phyloP scores from a whole-genome alignment of 2,113 vertebrate genomes.

The Oncorhynchus tshawytscha region DNA sequence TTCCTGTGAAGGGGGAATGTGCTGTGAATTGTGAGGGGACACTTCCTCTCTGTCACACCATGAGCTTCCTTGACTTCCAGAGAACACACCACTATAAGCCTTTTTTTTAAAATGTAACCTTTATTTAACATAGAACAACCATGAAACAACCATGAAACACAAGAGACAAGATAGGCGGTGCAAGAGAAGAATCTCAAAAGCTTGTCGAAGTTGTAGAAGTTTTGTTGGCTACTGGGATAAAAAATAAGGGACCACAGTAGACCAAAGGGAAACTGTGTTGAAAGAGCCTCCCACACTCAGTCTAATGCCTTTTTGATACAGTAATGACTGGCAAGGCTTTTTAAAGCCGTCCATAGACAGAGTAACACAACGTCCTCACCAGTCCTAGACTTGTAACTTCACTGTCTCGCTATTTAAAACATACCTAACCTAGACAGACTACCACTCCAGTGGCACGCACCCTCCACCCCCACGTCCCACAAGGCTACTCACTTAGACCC shows the following conservation, averaged over 20 bases:
- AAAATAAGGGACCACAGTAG: neutral
- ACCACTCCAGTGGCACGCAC: conserved; percentile 42
- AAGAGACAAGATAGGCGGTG: neutral
- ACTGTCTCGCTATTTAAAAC: conserved; percentile 46
- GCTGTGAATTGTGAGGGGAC: no score
- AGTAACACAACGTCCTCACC: conserved; percentile 27
- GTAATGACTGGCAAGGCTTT: conserved; percentile 35
- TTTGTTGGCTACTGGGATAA: neutral
- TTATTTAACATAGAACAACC: no score
- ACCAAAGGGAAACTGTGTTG: neutral
- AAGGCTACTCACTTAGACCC: conserved; percentile 48
- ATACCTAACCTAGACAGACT: conserved; percentile 52
- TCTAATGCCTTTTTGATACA: conserved; percentile 32
- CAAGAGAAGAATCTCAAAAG: neutral
- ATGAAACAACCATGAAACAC: neutral
- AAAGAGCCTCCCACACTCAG: conserved; percentile 2
- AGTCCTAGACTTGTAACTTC: conserved; percentile 50
- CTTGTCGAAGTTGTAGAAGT: neutral
- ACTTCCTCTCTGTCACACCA: no score
- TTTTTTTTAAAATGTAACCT: no score
- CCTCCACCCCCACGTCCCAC: conserved; percentile 43
- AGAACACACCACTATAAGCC: no score
- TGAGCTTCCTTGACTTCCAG: no score
- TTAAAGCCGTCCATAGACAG: conserved; percentile 20
- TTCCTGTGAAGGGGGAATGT: no score